phyloP scores from a whole-genome alignment of 1,140 invertebrate genomes.

The Prorops nasuta region DNA sequence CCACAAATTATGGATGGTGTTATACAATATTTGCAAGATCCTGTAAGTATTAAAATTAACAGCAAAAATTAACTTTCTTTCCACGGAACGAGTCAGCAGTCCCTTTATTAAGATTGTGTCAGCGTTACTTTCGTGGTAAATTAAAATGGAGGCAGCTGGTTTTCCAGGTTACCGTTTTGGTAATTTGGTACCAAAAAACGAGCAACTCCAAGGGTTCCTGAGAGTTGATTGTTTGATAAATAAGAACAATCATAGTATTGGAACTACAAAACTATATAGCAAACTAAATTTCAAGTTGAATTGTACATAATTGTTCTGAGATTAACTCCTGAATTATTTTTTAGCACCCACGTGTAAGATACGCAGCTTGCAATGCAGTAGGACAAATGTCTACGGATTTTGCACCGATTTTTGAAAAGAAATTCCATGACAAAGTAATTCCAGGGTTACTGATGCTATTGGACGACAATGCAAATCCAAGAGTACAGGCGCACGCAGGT shows the following conservation, averaged over 20 bases:
- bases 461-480: slow-evolving; percentile 86
- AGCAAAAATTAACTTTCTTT: slow-evolving; percentile 7
- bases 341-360: slow-evolving; percentile 87
- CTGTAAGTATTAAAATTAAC: slow-evolving; percentile 57
- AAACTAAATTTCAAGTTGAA: neutral
- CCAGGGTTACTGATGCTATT: slow-evolving; percentile 87
- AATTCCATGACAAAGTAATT: slow-evolving; percentile 93
- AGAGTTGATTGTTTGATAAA: slow-evolving; percentile 33
- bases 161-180: slow-evolving; percentile 39
- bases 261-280: slow-evolving; percentile 30
- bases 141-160: slow-evolving; percentile 25
- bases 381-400: slow-evolving; percentile 99
- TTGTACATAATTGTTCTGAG: neutral
- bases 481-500: slow-evolving; percentile 90
- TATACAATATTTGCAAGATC: slow-evolving; percentile 83
- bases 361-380: slow-evolving; percentile 98
- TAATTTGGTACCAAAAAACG: slow-evolving; percentile 21
- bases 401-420: slow-evolving; percentile 94
- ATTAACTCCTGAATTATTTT: slow-evolving; percentile 12
- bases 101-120: slow-evolving; percentile 27
- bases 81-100: slow-evolving; percentile 41
- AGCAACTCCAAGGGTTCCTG: slow-evolving; percentile 35
- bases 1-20: slow-evolving; percentile 88
- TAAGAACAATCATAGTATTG: slow-evolving; percentile 36
- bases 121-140: slow-evolving; percentile 44